Conservation (phyloP, 1,140 invertebrate genomes). For the Aphelenchoides fujianensis region DNA sequence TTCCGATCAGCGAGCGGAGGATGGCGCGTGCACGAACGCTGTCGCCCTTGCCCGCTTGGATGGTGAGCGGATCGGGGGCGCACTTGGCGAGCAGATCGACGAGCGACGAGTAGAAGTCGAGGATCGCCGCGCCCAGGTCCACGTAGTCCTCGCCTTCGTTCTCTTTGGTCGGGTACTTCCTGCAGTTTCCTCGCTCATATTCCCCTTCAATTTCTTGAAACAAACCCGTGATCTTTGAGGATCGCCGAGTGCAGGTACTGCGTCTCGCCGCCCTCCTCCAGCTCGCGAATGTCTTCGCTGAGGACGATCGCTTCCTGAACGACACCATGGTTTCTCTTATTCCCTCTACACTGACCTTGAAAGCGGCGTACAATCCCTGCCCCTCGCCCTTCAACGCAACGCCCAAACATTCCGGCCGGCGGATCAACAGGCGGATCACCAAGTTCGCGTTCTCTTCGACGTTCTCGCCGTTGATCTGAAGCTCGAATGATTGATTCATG, state of each 20-base stretch:
- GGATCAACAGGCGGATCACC: conserved; percentile 91
- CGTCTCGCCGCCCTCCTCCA: conserved; percentile 58
- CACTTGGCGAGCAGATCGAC: conserved; percentile 94
- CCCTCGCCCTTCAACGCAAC: conserved; percentile 96
- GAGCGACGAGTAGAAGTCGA: conserved; percentile 95
- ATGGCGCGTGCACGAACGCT: conserved; percentile 95
- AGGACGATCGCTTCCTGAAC: conserved; percentile 57
- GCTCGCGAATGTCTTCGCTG: conserved; percentile 57
- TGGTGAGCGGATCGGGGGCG: conserved; percentile 89
- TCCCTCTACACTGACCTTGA: no score
- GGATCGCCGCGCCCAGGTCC: conserved; percentile 92
- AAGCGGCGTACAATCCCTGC: conserved; percentile 88
- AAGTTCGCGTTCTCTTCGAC: conserved; percentile 99
- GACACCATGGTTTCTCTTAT: neutral
- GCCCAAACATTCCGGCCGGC: conserved; percentile 94
- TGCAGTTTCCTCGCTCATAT: no score
- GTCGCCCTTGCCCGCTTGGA: conserved; percentile 86
- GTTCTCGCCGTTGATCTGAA: conserved; percentile 72
- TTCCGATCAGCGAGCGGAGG: conserved; percentile 86
- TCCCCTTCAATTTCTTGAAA: no score
- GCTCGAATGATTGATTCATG: conserved; percentile 66
- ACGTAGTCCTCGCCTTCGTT: conserved; percentile 99
- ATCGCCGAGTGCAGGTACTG: conserved; percentile 51
- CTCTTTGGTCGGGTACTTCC: conserved; percentile 79
- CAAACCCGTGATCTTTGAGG: conserved; percentile 45